Conservation (phyloP, 2,113 vertebrate genomes). For the Salvelinus fontinalis region DNA sequence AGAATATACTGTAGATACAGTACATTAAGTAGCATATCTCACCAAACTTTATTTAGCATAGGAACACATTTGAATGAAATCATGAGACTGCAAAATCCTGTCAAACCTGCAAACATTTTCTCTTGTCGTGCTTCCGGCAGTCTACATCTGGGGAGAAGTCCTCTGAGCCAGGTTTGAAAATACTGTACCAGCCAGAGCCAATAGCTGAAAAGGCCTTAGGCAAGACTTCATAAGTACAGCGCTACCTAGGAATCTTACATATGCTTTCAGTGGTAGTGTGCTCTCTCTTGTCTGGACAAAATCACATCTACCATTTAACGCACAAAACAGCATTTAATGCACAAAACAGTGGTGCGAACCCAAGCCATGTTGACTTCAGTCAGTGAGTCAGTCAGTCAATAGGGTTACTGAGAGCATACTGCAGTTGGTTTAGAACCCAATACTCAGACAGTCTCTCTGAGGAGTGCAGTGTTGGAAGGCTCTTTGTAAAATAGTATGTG, state of each 20-base stretch:
- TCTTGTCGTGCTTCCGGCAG: not conserved
- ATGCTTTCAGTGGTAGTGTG: not conserved
- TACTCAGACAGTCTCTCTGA: conserved; percentile 1
- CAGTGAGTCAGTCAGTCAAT: not conserved
- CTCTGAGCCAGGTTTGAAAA: not conserved
- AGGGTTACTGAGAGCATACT: too few species aligned
- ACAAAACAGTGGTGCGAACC: not conserved
- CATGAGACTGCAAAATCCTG: too few species aligned
- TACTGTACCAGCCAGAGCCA: not conserved
- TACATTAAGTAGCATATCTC: not conserved
- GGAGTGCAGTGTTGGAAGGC: conserved; percentile 37
- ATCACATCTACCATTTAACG: not conserved
- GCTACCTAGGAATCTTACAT: not conserved
- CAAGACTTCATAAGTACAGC: not conserved
- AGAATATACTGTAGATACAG: not conserved
- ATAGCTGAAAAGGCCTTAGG: not conserved
- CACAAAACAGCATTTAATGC: not conserved
- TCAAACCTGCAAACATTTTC: not conserved
- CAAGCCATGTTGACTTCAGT: too few species aligned
- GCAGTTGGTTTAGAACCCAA: too few species aligned
- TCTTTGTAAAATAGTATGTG: conserved; percentile 54
- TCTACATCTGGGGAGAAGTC: not conserved
- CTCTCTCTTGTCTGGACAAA: not conserved
- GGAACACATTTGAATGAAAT: too few species aligned
- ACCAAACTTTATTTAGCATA: not conserved